A percentile compares a stretch with the other conserved stretches of the same genome.
Evolutionary conservation across 2,888 invertebrate species (phyloP).

Genomic region (Harpagoxenus sublaevis): DNA sequence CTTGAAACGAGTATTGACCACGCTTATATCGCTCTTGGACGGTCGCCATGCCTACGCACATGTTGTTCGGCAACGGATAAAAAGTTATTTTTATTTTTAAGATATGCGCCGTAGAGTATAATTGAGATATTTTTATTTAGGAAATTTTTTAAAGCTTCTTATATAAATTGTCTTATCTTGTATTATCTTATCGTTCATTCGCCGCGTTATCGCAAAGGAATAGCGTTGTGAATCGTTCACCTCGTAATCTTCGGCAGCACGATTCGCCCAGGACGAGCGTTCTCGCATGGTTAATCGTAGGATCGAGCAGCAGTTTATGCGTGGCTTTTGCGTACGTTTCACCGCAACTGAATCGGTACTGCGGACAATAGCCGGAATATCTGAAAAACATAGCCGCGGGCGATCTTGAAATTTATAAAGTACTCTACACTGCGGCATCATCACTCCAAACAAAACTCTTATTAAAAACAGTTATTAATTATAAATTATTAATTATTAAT

Average conservation of each 20-base stretch:
- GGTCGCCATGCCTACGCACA: conserved; percentile 88
- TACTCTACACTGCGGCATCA: not conserved
- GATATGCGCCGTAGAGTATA: not conserved
- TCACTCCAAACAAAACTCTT: not conserved
- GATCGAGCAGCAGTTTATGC: conserved; percentile 90
- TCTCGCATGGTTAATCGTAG: conserved; percentile 91
- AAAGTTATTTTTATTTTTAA: not conserved
- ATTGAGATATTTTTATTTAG: not conserved
- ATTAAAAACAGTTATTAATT: not conserved
- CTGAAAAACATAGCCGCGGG: conserved; percentile 84
- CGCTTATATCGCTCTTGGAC: conserved; percentile 89
- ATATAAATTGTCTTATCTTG: conserved; percentile 11
- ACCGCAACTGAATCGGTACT: conserved; percentile 91
- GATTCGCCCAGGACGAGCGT: conserved; percentile 90
- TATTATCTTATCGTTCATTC: conserved; percentile 24
- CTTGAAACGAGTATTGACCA: conserved; percentile 89
- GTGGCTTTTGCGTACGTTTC: conserved; percentile 92
- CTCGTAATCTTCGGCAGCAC: conserved; percentile 89
- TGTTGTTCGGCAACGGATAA: not conserved
- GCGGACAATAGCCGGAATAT: conserved; percentile 93
- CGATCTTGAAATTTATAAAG: not conserved
- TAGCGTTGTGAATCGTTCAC: conserved; percentile 81
- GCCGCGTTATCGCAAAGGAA: not conserved
- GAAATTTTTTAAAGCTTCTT: not conserved
- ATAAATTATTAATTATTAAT: not conserved